Evolutionary conservation across 2,888 invertebrate genomes (phyloP).

Genomic region (Eupithecia subumbrata): DNA sequence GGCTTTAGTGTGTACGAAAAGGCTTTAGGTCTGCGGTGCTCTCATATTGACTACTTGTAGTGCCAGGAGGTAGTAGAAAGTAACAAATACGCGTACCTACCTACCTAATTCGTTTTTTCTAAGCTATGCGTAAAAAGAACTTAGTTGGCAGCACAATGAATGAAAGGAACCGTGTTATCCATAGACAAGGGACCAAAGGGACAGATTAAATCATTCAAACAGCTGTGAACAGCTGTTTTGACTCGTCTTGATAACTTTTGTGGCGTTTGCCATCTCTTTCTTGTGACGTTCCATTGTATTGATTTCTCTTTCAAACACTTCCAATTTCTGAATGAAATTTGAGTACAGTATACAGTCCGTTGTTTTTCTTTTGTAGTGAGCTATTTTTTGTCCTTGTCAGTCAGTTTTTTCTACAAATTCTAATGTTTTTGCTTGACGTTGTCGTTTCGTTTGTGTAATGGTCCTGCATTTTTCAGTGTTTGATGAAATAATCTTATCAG

Average conservation of each 20-base stretch:
- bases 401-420: constrained; percentile 11
- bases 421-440: constrained; percentile 59
- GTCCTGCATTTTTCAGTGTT: constrained; percentile 67
- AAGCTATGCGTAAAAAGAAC: not conserved
- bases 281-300: constrained; percentile 16
- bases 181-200: constrained; percentile 29
- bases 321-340: constrained; percentile 3
- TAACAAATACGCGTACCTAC: not conserved
- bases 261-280: constrained; percentile 51
- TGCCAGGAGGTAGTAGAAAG: no score
- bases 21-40: no score
- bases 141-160: constrained; percentile 10
- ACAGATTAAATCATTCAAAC: constrained; percentile 24
- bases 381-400: constrained; percentile 21
- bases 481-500: constrained; percentile 64
- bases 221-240: constrained; percentile 67
- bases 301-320: constrained; percentile 28
- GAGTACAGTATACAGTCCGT: constrained; percentile 22
- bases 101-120: not conserved
- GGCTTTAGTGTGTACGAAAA: no score
- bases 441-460: constrained; percentile 64
- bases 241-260: constrained; percentile 49
- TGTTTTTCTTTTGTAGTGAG: constrained; percentile 6
- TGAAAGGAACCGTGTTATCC: constrained; percentile 19
- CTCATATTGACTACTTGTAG: no score